Conservation (phyloP, 2,888 invertebrate species). For the Pristionchus mayeri region DNA sequence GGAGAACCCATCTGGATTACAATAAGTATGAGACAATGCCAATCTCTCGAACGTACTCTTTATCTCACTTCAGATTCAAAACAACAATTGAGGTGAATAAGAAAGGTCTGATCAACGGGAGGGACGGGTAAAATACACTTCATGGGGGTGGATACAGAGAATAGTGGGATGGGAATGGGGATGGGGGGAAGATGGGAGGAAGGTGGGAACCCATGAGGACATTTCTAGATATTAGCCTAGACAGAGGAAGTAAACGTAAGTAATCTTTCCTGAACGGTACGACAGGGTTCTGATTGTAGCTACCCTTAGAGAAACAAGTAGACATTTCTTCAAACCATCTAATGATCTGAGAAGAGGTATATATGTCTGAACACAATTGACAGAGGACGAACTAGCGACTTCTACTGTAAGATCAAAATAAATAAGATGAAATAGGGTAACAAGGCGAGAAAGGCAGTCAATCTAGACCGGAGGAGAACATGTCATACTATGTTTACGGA, state of each 20-base stretch:
- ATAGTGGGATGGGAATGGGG: no score
- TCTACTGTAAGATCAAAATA: background rate
- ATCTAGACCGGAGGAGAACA: background rate
- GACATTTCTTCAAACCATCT: no score
- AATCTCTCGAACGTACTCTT: constrained; percentile 4
- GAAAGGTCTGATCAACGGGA: background rate
- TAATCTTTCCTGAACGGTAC: background rate
- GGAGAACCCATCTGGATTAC: background rate
- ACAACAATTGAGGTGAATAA: background rate
- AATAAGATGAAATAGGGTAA: background rate
- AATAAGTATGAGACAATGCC: background rate
- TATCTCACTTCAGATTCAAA: constrained; percentile 20
- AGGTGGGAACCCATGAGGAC: background rate
- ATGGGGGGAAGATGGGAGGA: background rate
- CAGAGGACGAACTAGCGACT: background rate
- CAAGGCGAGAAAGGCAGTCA: background rate
- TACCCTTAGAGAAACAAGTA: background rate
- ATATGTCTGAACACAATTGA: background rate
- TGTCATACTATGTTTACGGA: background rate
- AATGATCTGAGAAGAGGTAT: background rate
- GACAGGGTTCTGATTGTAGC: background rate
- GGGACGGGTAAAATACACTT: background rate
- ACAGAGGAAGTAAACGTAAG: background rate
- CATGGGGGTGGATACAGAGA: no score
- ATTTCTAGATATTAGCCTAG: background rate